Evolutionary conservation across 2,797 vertebrate genomes (phyloP), one percentile per base, ranked within the genome.

Genomic region (Leuciscus waleckii): DNA sequence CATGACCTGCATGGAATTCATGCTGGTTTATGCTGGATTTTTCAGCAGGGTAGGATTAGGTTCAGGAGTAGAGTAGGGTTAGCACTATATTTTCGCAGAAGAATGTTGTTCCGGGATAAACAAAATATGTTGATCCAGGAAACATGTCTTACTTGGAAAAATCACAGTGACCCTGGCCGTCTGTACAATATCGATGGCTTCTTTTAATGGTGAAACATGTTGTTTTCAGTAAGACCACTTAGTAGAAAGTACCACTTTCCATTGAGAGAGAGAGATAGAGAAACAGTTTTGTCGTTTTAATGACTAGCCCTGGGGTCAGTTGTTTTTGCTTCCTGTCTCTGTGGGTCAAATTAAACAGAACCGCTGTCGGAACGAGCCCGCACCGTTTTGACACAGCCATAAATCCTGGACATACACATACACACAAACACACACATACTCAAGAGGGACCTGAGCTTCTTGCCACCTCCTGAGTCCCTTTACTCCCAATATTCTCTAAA

Each of bases 321-420:
- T 89, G 89, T 89, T 86, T 92, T 91, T 86, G 78, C 82, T 92
- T 92, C 90, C 82, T 88, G 91, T 93, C 94, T 94, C 93, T 87
- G 87, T 69, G 91, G 94, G 93, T 94, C 93, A 94, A 94, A 94
- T 94, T 93, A 93, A 93, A 91, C 78, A 85, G 91, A 85, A 89
- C 78, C 77, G 8, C 79, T 81, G 79, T 83, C 82, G 81, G 82
- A 87, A 80, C 26, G 65, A 87, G 63, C 70, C 65, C 37, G n/a
- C 46, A 41, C 90, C 90, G 85, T 93, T 91, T 90, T 93, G 93
- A 93, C 92, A 89, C 92, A 85, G 81, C 89, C 88, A 84, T 93
- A 92, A 93, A 92, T 92, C 87, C 88, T 65, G 70, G 51, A 81
- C 89, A 89, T 90, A 51, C 63, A 82, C 41, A 43, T 3, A 43